A percentile compares a stretch with the other conserved stretches of the same genome.
Conservation (phyloP, 53 echinoderm and acorn worm genomes). For the Patiria pectinifera region DNA sequence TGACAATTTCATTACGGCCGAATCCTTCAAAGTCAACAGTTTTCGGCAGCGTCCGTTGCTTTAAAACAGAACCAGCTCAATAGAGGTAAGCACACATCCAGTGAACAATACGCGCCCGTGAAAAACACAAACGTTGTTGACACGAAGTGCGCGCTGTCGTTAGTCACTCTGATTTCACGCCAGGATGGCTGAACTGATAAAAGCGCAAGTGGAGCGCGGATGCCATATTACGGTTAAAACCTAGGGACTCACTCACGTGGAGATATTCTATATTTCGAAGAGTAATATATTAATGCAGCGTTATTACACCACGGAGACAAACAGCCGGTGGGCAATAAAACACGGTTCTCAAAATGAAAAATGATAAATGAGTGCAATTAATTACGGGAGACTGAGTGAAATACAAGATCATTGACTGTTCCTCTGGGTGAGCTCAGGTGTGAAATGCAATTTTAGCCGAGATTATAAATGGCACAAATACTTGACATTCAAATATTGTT, state of each 20-base stretch:
- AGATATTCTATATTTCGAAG: not conserved
- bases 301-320: conserved; percentile 19
- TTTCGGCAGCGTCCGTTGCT: not conserved
- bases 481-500: not conserved
- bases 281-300: not conserved
- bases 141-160: conserved; percentile 11
- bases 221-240: not conserved
- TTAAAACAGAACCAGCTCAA: not conserved
- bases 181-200: conserved; percentile 7
- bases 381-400: not conserved
- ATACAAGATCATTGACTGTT: not conserved
- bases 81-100: not conserved
- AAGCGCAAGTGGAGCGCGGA: not conserved
- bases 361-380: not conserved
- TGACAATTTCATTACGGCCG: conserved; percentile 52
- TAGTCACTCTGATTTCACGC: conserved; percentile 46
- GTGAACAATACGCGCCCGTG: not conserved
- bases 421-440: not conserved
- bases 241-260: not conserved
- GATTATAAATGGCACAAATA: not conserved
- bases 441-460: not conserved
- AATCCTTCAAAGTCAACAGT: conserved; percentile 40
- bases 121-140: not conserved
- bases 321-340: not conserved
- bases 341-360: not conserved